phyloP scores from a whole-genome alignment of 2,888 invertebrate genomes.

The Gisinianus flammeolus region DNA sequence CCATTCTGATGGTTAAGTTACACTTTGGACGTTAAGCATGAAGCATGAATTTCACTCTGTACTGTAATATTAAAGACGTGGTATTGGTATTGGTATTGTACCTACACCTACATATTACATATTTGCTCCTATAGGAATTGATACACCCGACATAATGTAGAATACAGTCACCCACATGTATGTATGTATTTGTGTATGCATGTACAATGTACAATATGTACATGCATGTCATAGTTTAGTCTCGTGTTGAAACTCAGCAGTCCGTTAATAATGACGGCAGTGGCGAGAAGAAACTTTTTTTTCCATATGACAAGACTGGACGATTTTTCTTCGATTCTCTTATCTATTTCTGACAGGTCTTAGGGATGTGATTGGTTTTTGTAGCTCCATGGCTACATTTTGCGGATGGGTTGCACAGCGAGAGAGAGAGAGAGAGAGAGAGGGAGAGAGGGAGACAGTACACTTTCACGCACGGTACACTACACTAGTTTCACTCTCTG shows the following conservation, averaged over 20 bases:
- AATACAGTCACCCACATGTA: background rate
- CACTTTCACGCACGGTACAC: background rate
- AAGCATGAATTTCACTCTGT: too few relatives aligned
- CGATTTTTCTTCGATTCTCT: constrained; percentile 59
- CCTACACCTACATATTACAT: too few relatives aligned
- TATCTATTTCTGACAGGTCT: constrained; percentile 59
- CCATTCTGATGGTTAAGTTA: constrained; percentile 2
- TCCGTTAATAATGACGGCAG: constrained; percentile 58
- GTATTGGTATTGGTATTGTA: too few relatives aligned
- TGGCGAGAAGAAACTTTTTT: constrained; percentile 53
- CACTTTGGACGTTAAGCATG: too few relatives aligned
- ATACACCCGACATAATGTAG: too few relatives aligned
- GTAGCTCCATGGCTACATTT: constrained; percentile 26
- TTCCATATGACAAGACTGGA: constrained; percentile 58
- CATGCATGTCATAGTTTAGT: constrained; percentile 3
- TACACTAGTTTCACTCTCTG: background rate
- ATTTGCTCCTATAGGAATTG: too few relatives aligned
- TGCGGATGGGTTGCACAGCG: constrained; percentile 25
- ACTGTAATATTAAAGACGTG: too few relatives aligned
- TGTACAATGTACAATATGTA: background rate
- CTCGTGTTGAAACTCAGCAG: constrained; percentile 51
- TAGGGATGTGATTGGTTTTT: constrained; percentile 55
- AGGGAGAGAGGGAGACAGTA: background rate
- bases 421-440: background rate
- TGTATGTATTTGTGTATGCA: background rate